These are phyloP conservation scores for Ormia ochracea DNA, from an alignment of 2,888 invertebrate genomes.

Conservation along the genomic window DNA sequence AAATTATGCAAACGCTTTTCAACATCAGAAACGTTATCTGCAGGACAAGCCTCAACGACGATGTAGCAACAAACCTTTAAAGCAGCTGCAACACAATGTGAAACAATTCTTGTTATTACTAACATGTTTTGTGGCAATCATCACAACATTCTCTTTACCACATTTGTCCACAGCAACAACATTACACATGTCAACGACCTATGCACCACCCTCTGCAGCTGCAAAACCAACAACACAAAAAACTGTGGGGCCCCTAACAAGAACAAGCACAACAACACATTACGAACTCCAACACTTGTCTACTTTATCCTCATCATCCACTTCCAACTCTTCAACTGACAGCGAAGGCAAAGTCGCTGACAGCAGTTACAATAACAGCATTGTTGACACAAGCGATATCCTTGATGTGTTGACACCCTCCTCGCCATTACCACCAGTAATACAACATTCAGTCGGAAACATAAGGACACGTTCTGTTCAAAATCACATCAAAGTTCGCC, in stretches of 20 bases:
- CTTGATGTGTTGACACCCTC: slow-evolving; percentile 38
- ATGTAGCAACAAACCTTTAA: slow-evolving; percentile 54
- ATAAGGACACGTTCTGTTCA: background rate
- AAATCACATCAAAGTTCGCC: slow-evolving; percentile 35
- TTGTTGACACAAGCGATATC: slow-evolving; percentile 32
- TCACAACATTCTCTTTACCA: slow-evolving; percentile 66
- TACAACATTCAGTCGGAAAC: slow-evolving; percentile 21
- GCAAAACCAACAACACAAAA: slow-evolving; percentile 45
- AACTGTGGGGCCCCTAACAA: slow-evolving; percentile 38
- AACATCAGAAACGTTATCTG: slow-evolving; percentile 65
- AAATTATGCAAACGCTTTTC: slow-evolving; percentile 65
- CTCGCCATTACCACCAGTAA: slow-evolving; percentile 7
- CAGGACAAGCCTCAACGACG: slow-evolving; percentile 55
- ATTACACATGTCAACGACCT: slow-evolving; percentile 52
- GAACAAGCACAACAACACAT: slow-evolving; percentile 39
- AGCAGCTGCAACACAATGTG: slow-evolving; percentile 45
- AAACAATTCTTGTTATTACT: slow-evolving; percentile 63
- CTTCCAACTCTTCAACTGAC: slow-evolving; percentile 4
- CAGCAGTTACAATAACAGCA: slow-evolving; percentile 20
- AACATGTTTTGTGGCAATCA: slow-evolving; percentile 71
- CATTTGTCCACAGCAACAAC: slow-evolving; percentile 63
- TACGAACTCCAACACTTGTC: slow-evolving; percentile 17
- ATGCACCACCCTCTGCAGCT: slow-evolving; percentile 48
- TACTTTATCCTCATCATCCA: background rate
- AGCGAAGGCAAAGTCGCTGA: slow-evolving; percentile 23